phyloP scores from a whole-genome alignment of 2,888 invertebrate species.

The Hipparchia sbordonii region DNA sequence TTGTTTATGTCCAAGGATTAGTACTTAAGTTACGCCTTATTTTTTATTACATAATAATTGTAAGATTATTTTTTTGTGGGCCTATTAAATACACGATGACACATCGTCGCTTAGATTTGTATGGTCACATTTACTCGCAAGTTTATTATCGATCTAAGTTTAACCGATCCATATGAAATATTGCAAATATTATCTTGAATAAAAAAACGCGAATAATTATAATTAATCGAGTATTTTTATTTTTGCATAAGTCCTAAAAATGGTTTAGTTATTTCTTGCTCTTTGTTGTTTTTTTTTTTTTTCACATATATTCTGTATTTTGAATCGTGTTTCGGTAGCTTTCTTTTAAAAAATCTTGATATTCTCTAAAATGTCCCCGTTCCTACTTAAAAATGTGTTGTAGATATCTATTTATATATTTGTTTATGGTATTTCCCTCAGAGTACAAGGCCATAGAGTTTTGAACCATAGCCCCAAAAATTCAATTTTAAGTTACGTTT shows the following conservation, averaged over 20 bases:
- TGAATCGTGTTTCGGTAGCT: background rate
- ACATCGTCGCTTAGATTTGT: too few relatives aligned
- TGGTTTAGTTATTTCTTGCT: too few relatives aligned
- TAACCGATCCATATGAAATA: too few relatives aligned
- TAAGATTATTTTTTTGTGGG: background rate
- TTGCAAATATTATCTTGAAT: too few relatives aligned
- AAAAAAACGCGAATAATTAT: too few relatives aligned
- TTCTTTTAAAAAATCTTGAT: background rate
- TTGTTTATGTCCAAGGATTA: conserved; percentile 4
- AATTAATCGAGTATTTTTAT: too few relatives aligned
- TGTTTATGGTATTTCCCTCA: background rate
- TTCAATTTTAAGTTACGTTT: too few relatives aligned
- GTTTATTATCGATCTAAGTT: too few relatives aligned
- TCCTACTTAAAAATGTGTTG: background rate
- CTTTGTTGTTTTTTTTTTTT: too few relatives aligned
- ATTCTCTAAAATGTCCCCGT: background rate
- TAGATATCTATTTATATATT: conserved; percentile 1
- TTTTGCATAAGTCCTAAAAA: too few relatives aligned
- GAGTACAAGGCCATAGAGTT: background rate
- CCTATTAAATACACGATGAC: too few relatives aligned
- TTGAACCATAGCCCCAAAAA: background rate
- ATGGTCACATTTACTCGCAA: too few relatives aligned
- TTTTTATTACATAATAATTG: background rate
- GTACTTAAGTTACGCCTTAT: background rate
- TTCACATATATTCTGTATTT: background rate